These are phyloP conservation scores for Drosophila santomea DNA, from an alignment of 1,140 invertebrate genomes.

Conservation along the genomic window DNA sequence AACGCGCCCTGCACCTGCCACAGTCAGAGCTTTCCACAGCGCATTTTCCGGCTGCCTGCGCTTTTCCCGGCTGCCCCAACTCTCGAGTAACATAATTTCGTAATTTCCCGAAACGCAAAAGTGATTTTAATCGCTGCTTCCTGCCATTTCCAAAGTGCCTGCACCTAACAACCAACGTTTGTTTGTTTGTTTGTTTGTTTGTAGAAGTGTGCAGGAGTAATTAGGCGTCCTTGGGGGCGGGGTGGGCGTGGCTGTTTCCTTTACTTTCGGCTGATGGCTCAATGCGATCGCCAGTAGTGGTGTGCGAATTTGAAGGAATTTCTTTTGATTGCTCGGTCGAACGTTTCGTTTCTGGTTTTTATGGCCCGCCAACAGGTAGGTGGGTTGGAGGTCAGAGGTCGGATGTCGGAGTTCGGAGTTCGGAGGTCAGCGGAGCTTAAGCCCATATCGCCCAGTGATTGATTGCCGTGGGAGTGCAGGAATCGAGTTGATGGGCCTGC, in stretches of 20 bases:
- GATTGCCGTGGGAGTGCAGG: slow-evolving; percentile 18
- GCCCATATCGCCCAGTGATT: slow-evolving; percentile 23
- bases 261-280: slow-evolving; percentile 31
- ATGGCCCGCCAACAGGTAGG: slow-evolving; percentile 35
- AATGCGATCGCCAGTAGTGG: slow-evolving; percentile 32
- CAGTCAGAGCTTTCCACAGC: slow-evolving; percentile 34
- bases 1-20: slow-evolving; percentile 48
- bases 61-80: slow-evolving; percentile 28
- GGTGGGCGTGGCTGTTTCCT: slow-evolving; percentile 17
- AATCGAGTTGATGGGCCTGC: slow-evolving; percentile 30
- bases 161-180: slow-evolving; percentile 11
- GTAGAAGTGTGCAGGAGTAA: slow-evolving; percentile 23
- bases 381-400: slow-evolving; percentile 21
- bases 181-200: not conserved
- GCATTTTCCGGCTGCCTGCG: slow-evolving; percentile 71
- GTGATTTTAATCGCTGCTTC: slow-evolving; percentile 79
- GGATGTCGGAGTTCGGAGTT: slow-evolving; percentile 1
- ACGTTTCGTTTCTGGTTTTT: slow-evolving; percentile 2
- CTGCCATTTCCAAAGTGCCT: slow-evolving; percentile 32
- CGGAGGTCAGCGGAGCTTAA: slow-evolving; percentile 10
- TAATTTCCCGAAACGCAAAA: slow-evolving; percentile 74
- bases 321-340: not conserved
- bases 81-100: slow-evolving; percentile 76
- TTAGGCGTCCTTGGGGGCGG: slow-evolving; percentile 29
- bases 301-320: slow-evolving; percentile 27